Conservation (phyloP, 2,797 vertebrate genomes). For the Spea hammondii region DNA sequence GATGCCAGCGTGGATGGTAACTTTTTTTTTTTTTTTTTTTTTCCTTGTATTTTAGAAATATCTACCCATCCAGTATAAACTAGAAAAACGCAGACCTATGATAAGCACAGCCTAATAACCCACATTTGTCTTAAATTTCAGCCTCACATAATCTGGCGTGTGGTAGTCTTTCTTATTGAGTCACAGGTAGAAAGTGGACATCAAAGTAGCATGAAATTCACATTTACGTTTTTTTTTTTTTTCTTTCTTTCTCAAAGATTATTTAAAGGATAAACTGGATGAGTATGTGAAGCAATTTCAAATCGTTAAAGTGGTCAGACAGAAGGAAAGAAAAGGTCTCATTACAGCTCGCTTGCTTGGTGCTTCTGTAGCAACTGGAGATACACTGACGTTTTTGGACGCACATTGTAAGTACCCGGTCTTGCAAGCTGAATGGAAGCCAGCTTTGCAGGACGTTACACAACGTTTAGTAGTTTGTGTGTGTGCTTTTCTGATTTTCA, state of each 20-base stretch:
- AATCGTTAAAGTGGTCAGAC: slow-evolving; percentile 88
- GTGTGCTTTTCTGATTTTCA: not conserved
- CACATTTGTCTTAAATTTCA: no score
- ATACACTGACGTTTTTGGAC: slow-evolving; percentile 94
- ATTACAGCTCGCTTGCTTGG: slow-evolving; percentile 92
- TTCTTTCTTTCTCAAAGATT: slow-evolving; percentile 70
- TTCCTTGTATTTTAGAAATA: not conserved
- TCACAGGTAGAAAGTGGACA: no score
- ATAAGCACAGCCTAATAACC: no score
- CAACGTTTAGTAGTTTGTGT: no score
- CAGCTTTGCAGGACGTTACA: no score
- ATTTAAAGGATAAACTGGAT: slow-evolving; percentile 85
- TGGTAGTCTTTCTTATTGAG: no score
- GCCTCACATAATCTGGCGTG: no score
- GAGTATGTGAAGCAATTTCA: slow-evolving; percentile 84
- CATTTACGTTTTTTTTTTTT: slow-evolving; percentile 42
- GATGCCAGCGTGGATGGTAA: slow-evolving; percentile 95
- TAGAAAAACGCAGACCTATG: no score
- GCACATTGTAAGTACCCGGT: slow-evolving; percentile 88
- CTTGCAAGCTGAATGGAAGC: no score
- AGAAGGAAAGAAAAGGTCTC: slow-evolving; percentile 90
- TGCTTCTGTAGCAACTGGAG: slow-evolving; percentile 86
- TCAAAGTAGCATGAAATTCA: no score
- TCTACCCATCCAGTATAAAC: no score
- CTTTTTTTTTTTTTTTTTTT: slow-evolving; percentile 25